Percentiles rank a stretch among this genome's conserved stretches.
phyloP scores from a whole-genome alignment of 1,140 invertebrate genomes.

The Anoplolepis gracilipes region DNA sequence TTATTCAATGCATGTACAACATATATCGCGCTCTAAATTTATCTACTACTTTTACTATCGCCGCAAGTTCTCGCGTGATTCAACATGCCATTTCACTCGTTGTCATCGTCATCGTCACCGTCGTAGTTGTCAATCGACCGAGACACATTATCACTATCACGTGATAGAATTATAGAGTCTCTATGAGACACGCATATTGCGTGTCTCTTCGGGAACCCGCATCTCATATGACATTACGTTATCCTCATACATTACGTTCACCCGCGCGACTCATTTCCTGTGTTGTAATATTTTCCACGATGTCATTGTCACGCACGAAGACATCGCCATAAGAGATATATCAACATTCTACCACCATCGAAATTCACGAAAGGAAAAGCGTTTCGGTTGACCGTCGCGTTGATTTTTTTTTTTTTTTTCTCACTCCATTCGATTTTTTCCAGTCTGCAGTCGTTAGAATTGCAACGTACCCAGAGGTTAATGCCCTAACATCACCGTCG shows the following conservation, averaged over 20 bases:
- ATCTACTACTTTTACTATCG: conserved; percentile 55
- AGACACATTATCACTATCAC: conserved; percentile 47
- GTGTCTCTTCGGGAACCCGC: conserved; percentile 36
- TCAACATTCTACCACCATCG: not conserved
- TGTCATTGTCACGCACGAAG: conserved; percentile 37
- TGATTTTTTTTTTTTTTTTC: no score
- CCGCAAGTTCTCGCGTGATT: conserved; percentile 53
- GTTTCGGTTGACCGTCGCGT: not conserved
- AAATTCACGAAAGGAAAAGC: conserved; percentile 32
- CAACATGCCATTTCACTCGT: conserved; percentile 38
- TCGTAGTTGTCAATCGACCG: not conserved
- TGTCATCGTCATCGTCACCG: not conserved
- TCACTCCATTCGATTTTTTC: not conserved
- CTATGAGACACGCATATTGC: not conserved
- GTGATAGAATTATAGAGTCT: conserved; percentile 14
- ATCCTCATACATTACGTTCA: conserved; percentile 45
- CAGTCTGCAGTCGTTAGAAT: no score
- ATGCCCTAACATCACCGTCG: conserved; percentile 34
- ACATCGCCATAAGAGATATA: not conserved
- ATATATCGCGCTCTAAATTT: conserved; percentile 6
- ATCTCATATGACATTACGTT: conserved; percentile 33
- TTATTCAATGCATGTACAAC: conserved; percentile 32
- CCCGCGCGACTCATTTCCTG: conserved; percentile 23
- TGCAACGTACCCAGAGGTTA: conserved; percentile 8
- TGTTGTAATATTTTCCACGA: conserved; percentile 23